Base-by-base conservation (phyloP, 2,797 vertebrate genomes). In the Pristis pectinata region DNA sequence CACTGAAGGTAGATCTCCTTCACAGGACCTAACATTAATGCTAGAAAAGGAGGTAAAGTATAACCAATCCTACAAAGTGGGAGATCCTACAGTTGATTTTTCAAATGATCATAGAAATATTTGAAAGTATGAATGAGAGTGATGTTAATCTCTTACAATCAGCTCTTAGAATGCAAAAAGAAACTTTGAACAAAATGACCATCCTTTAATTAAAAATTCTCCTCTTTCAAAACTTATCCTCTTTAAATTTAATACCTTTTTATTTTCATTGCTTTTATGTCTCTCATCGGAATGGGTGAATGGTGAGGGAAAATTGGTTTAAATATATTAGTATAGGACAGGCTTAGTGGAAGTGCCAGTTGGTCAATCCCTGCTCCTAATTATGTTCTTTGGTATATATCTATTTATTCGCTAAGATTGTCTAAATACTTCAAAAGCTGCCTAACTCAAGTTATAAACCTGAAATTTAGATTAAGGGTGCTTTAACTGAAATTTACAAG, bases 11-110 rank as follows among this genome's bases (percentile, higher is more conserved):
- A 96, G 97, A 41, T 96, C 98, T 94, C 96, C 98, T 0, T 96
- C 98, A 2, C 97, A 98, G 8, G 98, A 99, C 95, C 97, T 98
- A 44, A 44, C 76, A 11, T 72, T 74, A 94, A 96, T 98, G 95
- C 97, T 99, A 94, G 98, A 99, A 96, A 99, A 98, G 96, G 98
- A 99, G 99, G 99, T 99, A 96, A 96, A 85, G 61, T 64, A 37
- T 41, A 2, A 91, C 59, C 19, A 67, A 91, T 67, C 19, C 41
- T 41, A n/a, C 13, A 7, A 24, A 37, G 15, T 41, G 77, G 77
- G 37, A 77, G 37, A 15, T 41, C n/a, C 11, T 41, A 41, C 22
- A 67, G 34, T 7, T 41, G 17, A 67, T 67, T 91, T 67, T 91
- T 64, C n/a, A 91, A 67, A n/a, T 64, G 34, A 61, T 89, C 56